phyloP scores from a whole-genome alignment of 2,888 invertebrate species.

The Ophion obscuratus region DNA sequence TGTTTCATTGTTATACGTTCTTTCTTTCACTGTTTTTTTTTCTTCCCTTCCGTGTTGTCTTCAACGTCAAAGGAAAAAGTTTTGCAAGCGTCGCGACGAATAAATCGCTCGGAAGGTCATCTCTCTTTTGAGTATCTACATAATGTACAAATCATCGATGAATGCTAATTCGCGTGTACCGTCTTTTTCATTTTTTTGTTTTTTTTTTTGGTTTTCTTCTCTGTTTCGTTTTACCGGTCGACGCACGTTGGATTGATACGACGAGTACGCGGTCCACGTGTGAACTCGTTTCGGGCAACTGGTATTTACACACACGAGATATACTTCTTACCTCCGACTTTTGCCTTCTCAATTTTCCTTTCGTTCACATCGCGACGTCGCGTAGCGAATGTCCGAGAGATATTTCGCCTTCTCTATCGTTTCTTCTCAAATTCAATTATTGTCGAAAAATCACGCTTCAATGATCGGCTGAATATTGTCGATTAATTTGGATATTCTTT shows the following conservation, averaged over 20 bases:
- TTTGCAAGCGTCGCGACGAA: conserved; percentile 49
- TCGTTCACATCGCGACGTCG: not conserved
- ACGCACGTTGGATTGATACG: conserved; percentile 38
- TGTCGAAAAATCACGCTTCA: conserved; percentile 1
- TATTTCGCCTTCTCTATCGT: not conserved
- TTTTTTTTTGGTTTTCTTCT: conserved; percentile 26
- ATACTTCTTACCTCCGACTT: conserved; percentile 3
- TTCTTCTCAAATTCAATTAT: not conserved
- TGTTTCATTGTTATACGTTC: conserved; percentile 1
- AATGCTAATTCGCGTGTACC: conserved; percentile 47
- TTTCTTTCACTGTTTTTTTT: conserved; percentile 6
- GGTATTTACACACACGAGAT: conserved; percentile 57
- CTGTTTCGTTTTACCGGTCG: conserved; percentile 36
- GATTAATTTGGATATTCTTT: not conserved
- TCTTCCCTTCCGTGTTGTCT: not conserved
- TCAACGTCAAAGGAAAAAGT: conserved; percentile 53
- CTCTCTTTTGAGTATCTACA: conserved; percentile 60
- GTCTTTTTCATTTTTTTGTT: conserved; percentile 42
- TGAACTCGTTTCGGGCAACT: conserved; percentile 24
- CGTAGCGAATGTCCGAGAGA: conserved; percentile 17
- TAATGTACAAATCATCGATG: conserved; percentile 68
- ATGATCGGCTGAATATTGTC: conserved; percentile 38
- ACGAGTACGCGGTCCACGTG: conserved; percentile 2
- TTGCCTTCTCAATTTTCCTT: conserved; percentile 6
- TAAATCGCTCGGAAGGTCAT: conserved; percentile 60